Evolutionary conservation across 2,797 vertebrate genomes (phyloP), one percentile per base, ranked within the genome.

Genomic region (Cichlasoma orientale): DNA sequence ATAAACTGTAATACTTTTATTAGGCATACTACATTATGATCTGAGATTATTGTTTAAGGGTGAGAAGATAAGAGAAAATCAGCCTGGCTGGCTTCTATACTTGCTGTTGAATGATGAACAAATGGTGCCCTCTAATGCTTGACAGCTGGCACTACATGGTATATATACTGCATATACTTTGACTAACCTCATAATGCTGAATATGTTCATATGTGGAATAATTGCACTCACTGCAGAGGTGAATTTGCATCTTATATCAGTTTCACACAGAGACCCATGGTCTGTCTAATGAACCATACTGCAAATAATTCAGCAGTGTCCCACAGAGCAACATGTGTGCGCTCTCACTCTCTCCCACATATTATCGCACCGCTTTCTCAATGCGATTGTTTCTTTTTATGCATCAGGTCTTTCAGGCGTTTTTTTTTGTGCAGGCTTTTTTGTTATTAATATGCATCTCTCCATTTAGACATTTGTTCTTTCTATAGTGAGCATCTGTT

Each of bases 61-160:
- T 58, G 57, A 59, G 3, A n/a, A 12, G 18, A 33, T 12, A 10
- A 31, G 16, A 57, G 1, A 57, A 57, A 0, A 4, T 31, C 29
- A n/a, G 57, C 3, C 33, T 14, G 19, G 52, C 4, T 21, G 13
- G 19, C 41, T 13, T 9, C n/a, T 10, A 4, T 4, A 1, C 13
- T 50, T 2, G 7, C 5, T 13, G 27, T 2, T 61, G 1, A 36
- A 29, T 19, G 7, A 38, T 74, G 61, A 80, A 52, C 52, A 55
- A 41, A 36, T 86, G 77, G 82, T 88, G 87, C 83, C 77, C 75
- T 75, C 89, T 88, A n/a, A 4, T 50, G 84, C 9, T 27, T 21
- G 9, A n/a, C 21, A 29, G 29, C 0, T n/a, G 66, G 13, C 11
- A 19, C 57, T 38, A 61, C 2, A 3, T 23, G 33, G 57, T 4